These are phyloP conservation scores for Drosophila demipolita DNA, from an alignment of 2,888 invertebrate species.

Conservation along the genomic window DNA sequence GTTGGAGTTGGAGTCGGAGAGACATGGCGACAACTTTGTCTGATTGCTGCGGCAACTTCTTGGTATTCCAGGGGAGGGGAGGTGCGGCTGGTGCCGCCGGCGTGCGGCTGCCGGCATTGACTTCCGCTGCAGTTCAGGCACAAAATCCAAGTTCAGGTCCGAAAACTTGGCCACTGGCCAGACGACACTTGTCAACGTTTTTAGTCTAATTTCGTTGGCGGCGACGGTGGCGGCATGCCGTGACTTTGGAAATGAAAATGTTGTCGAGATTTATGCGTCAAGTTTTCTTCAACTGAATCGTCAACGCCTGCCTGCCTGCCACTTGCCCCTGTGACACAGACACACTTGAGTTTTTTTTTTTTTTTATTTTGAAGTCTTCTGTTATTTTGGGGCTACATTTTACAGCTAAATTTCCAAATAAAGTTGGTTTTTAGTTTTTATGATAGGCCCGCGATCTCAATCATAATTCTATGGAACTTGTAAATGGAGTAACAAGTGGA, in stretches of 20 bases:
- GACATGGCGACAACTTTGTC: conserved; percentile 70
- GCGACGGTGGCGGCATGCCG: conserved; percentile 19
- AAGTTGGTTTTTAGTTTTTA: conserved; percentile 65
- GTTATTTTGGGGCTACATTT: conserved; percentile 48
- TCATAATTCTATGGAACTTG: conserved; percentile 79
- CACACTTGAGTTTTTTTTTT: conserved; percentile 35
- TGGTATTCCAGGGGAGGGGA: conserved; percentile 51
- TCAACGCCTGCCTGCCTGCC: conserved; percentile 63
- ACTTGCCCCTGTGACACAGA: conserved; percentile 64
- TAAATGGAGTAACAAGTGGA: conserved; percentile 82
- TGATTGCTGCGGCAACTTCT: conserved; percentile 65
- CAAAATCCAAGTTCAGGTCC: conserved; percentile 29
- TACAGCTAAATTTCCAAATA: conserved; percentile 73
- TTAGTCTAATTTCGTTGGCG: conserved; percentile 64
- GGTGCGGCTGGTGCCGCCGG: conserved; percentile 32
- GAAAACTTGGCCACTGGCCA: conserved; percentile 49
- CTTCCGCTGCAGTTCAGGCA: conserved; percentile 66
- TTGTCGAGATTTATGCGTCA: conserved; percentile 64
- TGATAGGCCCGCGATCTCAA: conserved; percentile 77
- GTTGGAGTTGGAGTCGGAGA: conserved; percentile 29
- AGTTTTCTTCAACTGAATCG: conserved; percentile 51
- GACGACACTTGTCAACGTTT: conserved; percentile 66
- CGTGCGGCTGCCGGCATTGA: conserved; percentile 55
- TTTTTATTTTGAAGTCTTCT: neutral
- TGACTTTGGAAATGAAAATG: conserved; percentile 60